These are phyloP conservation scores for Cygnus atratus DNA, from an alignment of 2,113 vertebrate genomes.

Conservation along the genomic window DNA sequence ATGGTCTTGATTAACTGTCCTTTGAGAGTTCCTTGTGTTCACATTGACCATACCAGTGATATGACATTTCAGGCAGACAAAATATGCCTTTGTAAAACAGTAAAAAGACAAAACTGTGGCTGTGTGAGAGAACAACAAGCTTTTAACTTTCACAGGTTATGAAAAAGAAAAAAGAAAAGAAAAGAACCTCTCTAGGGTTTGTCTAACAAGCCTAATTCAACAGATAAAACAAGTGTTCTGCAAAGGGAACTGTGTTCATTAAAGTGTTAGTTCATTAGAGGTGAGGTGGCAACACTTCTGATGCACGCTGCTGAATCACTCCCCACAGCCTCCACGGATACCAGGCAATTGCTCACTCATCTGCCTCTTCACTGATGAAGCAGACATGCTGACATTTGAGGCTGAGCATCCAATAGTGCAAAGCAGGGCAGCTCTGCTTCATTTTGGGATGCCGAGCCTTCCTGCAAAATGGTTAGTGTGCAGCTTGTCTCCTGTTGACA, in stretches of 20 bases:
- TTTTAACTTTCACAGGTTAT: neutral
- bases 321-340: neutral
- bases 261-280: neutral
- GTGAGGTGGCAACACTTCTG: neutral
- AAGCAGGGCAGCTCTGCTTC: neutral
- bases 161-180: neutral
- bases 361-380: neutral
- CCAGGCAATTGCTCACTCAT: neutral
- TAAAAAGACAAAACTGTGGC: neutral
- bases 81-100: neutral
- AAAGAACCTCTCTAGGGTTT: neutral
- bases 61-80: neutral
- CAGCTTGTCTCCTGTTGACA: neutral
- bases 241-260: neutral
- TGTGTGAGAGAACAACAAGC: neutral
- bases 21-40: neutral
- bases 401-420: neutral
- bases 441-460: fast-evolving
- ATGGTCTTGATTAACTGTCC: neutral
- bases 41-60: neutral
- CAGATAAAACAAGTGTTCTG: neutral
- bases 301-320: neutral
- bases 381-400: neutral
- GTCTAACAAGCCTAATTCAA: slow-evolving; percentile 38
- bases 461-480: neutral